Base-by-base conservation (phyloP, 2,113 vertebrate genomes). In the Paramormyrops kingsleyae region DNA sequence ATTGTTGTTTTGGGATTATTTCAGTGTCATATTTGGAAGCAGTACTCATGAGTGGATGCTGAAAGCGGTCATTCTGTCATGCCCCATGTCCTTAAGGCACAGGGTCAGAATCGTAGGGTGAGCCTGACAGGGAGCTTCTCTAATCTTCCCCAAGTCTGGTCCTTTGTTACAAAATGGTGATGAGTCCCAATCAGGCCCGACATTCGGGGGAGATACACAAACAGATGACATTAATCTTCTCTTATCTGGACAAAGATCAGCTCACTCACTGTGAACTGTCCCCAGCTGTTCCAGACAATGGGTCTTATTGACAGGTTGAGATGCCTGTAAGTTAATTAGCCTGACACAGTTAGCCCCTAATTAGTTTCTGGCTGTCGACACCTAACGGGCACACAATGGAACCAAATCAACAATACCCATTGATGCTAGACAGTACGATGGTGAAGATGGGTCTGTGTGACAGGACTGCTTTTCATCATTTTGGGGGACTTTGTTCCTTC, bases 281-380 rank as follows among this genome's bases (percentile, higher is more conserved):
- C n/a, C 1, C 31, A 42, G 5, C 15, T 80, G 35, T 80, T 17
- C 52, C 74, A 2, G 85, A 88, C 84, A 50, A 35, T 52, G 53
- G 13, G 49, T 27, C 35, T 56, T 90, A 89, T 89, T 86, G 74
- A 90, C 88, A 77, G 88, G 35, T 24, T 86, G 90, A 86, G 86
- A 89, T 87, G 49, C 15, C 21, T 87, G 4, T 87, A 52, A 66
- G 52, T 66, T 62, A 62, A 62, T 88, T 42, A 91, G 83, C 53
- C 24, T 89, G 91, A 92, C 83, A 35, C 15, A 10, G 91, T 93
- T 91, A 92, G 27, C 80, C 91, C 83, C 87, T 90, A 89, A 84
- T 90, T 90, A 66, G 89, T 91, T 91, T 92, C 90, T 89, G 89
- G 87, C 77, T 85, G 35, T 90, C 88, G 85, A 52, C 87, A 90